Evolutionary conservation across 1,140 invertebrate species (phyloP).

Genomic region (Ips typographus): DNA sequence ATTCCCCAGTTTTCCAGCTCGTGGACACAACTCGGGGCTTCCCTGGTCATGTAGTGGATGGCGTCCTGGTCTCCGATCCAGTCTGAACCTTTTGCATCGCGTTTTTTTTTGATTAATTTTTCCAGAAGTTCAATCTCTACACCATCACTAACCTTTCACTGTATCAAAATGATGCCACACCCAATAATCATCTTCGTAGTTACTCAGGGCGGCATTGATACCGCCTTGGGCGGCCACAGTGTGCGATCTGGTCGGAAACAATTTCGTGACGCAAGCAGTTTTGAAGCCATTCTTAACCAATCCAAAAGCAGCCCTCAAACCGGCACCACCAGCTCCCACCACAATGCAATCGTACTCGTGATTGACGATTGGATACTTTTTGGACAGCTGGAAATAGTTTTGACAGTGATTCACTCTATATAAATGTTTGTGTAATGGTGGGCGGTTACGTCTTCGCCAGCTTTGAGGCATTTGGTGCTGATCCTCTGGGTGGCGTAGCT

Average conservation of each 20-base stretch:
- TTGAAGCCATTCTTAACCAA: constrained; percentile 94
- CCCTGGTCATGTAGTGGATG: constrained; percentile 97
- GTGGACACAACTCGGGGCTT: constrained; percentile 95
- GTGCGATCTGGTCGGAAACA: constrained; percentile 96
- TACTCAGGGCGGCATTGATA: constrained; percentile 87
- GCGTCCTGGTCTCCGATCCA: constrained; percentile 99
- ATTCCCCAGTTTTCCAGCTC: constrained; percentile 97
- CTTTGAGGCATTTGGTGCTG: constrained; percentile 2
- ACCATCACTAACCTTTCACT: constrained; percentile 70
- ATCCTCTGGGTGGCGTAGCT: not conserved
- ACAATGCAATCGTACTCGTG: constrained; percentile 97
- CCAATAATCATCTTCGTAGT: constrained; percentile 97
- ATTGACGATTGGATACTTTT: constrained; percentile 83
- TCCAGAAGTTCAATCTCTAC: not conserved
- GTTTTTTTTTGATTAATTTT: not conserved
- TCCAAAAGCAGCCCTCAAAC: constrained; percentile 93
- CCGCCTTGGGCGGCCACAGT: constrained; percentile 98
- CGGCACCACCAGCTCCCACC: constrained; percentile 97
- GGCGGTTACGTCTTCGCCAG: not conserved
- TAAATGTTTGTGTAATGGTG: not conserved
- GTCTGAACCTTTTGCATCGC: constrained; percentile 72
- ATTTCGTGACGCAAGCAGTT: constrained; percentile 96
- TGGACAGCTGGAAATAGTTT: constrained; percentile 6
- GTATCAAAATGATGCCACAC: constrained; percentile 98
- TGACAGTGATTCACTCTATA: not conserved